phyloP scores from a whole-genome alignment of 2,113 vertebrate species.

The Pedionomus torquatus region DNA sequence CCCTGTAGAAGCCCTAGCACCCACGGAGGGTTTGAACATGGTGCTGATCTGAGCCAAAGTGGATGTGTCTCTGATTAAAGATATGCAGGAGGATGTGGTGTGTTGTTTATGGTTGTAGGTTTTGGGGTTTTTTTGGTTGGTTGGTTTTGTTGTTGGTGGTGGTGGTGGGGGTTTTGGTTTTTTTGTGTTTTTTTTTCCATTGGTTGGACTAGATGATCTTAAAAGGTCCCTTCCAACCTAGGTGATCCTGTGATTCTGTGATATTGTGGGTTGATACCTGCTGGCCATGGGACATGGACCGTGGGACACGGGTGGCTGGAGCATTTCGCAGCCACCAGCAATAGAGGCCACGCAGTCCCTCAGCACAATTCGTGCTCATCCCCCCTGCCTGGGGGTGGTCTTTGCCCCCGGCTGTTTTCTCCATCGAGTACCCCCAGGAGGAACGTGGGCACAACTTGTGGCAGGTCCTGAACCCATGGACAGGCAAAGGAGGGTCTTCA shows the following conservation, averaged over 20 bases:
- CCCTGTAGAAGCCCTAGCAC: rapidly evolving
- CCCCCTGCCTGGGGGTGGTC: background rate
- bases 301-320: background rate
- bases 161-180: too few relatives aligned
- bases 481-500: background rate
- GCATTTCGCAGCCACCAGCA: background rate
- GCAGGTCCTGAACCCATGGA: background rate
- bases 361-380: background rate
- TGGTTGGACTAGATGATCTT: too few relatives aligned
- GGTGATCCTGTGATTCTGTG: too few relatives aligned
- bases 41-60: background rate
- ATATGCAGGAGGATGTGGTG: rapidly evolving
- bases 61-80: too few relatives aligned
- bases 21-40: rapidly evolving
- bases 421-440: background rate
- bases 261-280: background rate
- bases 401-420: background rate
- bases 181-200: too few relatives aligned
- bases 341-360: background rate
- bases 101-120: too few relatives aligned
- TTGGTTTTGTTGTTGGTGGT: too few relatives aligned
- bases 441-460: too few relatives aligned
- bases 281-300: background rate
- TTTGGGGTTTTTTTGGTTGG: too few relatives aligned
- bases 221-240: too few relatives aligned